A percentile compares a stretch with the other conserved stretches of the same genome.
Evolutionary conservation across 1,140 invertebrate species (phyloP).

Genomic region (Propsilocerus akamusi): DNA sequence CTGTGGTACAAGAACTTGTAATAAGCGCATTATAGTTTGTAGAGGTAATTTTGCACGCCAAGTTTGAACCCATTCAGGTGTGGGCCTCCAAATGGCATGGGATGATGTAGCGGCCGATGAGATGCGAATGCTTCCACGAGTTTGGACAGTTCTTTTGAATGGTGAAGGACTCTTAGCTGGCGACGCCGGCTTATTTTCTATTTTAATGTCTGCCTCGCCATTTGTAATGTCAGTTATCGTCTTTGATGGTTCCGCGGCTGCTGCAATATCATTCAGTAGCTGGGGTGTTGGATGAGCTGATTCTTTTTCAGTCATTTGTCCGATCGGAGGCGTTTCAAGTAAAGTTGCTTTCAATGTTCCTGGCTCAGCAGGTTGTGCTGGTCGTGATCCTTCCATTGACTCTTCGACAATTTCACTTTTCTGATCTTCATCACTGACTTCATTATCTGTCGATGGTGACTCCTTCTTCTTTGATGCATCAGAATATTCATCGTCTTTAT

Average conservation of each 20-base stretch:
- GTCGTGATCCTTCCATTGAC: constrained; percentile 66
- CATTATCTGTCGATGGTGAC: constrained; percentile 14
- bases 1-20: constrained; percentile 97
- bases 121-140: constrained; percentile 20
- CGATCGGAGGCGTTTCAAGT: constrained; percentile 72
- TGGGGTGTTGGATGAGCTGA: constrained; percentile 51
- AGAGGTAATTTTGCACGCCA: constrained; percentile 96
- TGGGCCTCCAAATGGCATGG: constrained; percentile 53
- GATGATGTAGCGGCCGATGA: constrained; percentile 10
- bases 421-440: constrained; percentile 10
- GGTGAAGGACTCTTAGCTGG: neutral
- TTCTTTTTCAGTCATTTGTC: constrained; percentile 89
- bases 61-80: constrained; percentile 83
- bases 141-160: constrained; percentile 9
- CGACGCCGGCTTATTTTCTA: neutral
- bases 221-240: constrained; percentile 5
- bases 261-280: constrained; percentile 9
- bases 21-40: constrained; percentile 95
- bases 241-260: constrained; percentile 10
- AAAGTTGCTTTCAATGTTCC: constrained; percentile 79
- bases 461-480: constrained; percentile 9
- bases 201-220: neutral
- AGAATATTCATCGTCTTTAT: constrained; percentile 10
- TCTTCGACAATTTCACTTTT: constrained; percentile 27
- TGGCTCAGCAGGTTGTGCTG: constrained; percentile 74